These are phyloP conservation scores for Pterobdella sp. DNA, from an alignment of 2,888 invertebrate species.

Conservation along the genomic window DNA sequence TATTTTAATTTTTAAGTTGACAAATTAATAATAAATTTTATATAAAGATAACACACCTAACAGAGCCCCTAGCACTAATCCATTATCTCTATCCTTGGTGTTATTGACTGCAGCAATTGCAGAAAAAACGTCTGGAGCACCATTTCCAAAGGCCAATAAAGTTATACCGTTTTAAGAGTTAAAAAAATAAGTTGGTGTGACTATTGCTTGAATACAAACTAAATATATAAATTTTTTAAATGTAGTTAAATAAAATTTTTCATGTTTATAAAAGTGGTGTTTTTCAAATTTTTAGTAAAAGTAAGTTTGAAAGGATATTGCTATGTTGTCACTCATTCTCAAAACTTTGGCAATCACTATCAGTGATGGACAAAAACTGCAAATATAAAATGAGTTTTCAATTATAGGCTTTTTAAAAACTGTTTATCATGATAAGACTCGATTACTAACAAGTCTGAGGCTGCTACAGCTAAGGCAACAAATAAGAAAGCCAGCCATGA, in stretches of 20 bases:
- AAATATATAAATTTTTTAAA: neutral
- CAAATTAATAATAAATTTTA: neutral
- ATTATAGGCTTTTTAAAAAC: slow-evolving; percentile 18
- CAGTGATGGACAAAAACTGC: slow-evolving; percentile 52
- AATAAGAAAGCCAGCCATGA: slow-evolving; percentile 56
- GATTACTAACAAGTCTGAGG: slow-evolving; percentile 58
- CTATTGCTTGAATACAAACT: slow-evolving; percentile 1
- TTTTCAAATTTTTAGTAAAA: too few species aligned
- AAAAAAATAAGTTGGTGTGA: neutral
- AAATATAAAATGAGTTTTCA: slow-evolving; percentile 33
- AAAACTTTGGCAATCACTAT: slow-evolving; percentile 52
- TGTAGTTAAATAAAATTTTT: neutral
- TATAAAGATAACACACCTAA: slow-evolving; percentile 28
- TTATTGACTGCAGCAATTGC: slow-evolving; percentile 56
- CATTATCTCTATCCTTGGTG: slow-evolving; percentile 49
- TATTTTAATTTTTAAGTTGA: neutral
- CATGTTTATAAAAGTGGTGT: too few species aligned
- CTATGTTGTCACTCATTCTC: slow-evolving; percentile 52
- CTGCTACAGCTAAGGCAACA: slow-evolving; percentile 55
- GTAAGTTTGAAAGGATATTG: slow-evolving; percentile 46
- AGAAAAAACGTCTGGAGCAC: slow-evolving; percentile 64
- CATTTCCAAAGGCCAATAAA: slow-evolving; percentile 65
- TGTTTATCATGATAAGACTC: neutral
- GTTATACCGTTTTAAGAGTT: slow-evolving; percentile 57
- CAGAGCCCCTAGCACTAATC: slow-evolving; percentile 49